These are phyloP conservation scores for Capreolus pygargus DNA, from an alignment of 2,113 vertebrate species.

Conservation along the genomic window DNA sequence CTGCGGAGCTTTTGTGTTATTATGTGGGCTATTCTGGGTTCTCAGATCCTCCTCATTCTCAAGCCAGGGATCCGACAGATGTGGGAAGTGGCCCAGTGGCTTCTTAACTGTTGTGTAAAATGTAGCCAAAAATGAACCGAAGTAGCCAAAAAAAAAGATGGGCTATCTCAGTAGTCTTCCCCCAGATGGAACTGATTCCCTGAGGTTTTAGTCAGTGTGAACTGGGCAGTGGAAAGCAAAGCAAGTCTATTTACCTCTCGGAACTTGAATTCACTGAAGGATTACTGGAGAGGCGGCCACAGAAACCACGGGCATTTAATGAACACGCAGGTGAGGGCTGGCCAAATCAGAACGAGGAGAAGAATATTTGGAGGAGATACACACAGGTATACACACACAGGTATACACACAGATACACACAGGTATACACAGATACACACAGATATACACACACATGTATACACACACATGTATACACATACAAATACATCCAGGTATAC, in stretches of 20 bases:
- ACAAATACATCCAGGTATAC: too few relatives aligned
- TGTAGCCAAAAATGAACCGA: background rate
- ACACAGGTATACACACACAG: background rate
- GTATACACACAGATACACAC: too few relatives aligned
- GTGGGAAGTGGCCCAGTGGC: background rate
- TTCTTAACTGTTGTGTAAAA: background rate
- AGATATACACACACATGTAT: too few relatives aligned
- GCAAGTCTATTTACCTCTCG: background rate
- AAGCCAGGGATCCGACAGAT: fast-evolving
- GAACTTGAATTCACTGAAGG: background rate
- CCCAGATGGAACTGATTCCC: background rate
- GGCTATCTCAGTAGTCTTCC: background rate
- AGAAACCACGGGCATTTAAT: background rate
- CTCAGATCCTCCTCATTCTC: background rate
- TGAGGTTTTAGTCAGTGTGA: background rate
- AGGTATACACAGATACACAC: too few relatives aligned
- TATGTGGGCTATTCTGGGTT: background rate
- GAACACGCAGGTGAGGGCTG: background rate
- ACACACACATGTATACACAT: too few relatives aligned
- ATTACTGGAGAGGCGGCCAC: background rate
- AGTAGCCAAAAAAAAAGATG: too few relatives aligned
- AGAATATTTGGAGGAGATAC: background rate
- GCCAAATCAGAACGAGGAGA: background rate
- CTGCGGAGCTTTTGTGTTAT: background rate
- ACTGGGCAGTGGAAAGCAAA: background rate